phyloP scores from a whole-genome alignment of 1,140 invertebrate species.

The Pseudomyrmex concolor region DNA sequence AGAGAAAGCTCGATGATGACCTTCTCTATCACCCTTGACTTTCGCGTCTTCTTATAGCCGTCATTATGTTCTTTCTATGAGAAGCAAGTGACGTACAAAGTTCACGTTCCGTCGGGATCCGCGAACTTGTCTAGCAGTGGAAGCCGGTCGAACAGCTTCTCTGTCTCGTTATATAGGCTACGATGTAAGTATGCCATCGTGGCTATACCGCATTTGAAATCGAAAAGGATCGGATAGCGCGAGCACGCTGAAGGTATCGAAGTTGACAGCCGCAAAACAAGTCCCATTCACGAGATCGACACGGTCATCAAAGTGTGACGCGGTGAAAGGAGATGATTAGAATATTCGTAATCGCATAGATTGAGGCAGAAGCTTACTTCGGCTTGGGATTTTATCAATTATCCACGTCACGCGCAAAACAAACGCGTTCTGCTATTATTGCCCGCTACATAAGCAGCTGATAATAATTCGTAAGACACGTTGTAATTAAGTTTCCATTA shows the following conservation, averaged over 20 bases:
- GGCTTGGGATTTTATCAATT: not conserved
- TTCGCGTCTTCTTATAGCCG: conserved; percentile 44
- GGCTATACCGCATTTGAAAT: conserved; percentile 1
- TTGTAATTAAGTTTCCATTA: too few species aligned
- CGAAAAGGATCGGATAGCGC: conserved; percentile 38
- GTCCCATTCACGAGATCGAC: not conserved
- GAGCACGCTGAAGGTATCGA: conserved; percentile 2
- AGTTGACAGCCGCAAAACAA: not conserved
- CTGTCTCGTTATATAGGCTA: conserved; percentile 31
- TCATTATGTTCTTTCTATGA: conserved; percentile 28
- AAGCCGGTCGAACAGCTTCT: conserved; percentile 29
- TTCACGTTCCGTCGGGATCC: conserved; percentile 42
- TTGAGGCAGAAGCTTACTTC: conserved; percentile 25
- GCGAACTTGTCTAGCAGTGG: conserved; percentile 8
- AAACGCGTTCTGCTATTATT: not conserved
- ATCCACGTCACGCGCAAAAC: too few species aligned
- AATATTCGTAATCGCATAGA: conserved; percentile 39
- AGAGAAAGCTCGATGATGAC: conserved; percentile 25
- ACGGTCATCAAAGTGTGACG: conserved; percentile 34
- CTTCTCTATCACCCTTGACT: conserved; percentile 51
- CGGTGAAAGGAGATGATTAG: conserved; percentile 52
- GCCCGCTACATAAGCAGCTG: too few species aligned
- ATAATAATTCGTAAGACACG: too few species aligned
- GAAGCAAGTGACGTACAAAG: conserved; percentile 12
- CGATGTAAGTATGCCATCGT: conserved; percentile 36